Base-by-base conservation (phyloP, 1,140 invertebrate genomes). In the Plectus sambesii region DNA sequence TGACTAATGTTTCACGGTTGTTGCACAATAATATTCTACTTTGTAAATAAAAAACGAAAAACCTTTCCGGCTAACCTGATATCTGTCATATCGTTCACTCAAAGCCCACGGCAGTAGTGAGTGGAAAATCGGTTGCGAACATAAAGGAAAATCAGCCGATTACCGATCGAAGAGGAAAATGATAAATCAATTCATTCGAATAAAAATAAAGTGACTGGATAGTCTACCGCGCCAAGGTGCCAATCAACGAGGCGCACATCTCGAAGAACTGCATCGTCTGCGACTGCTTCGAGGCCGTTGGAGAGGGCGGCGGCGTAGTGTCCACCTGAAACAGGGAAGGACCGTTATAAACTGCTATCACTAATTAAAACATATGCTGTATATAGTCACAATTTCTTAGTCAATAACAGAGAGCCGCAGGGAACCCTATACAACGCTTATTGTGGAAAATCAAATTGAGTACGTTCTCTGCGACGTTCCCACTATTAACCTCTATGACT, bases 181-280 rank as follows among this genome's bases (percentile, higher is more conserved):
- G n/a, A n/a, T n/a, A n/a, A n/a, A n/a, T n/a, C n/a, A n/a, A n/a
- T n/a, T n/a, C n/a, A n/a, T n/a, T n/a, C n/a, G n/a, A n/a, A n/a
- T n/a, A 15, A 30, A 44, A 39, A 44, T 5, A 9, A 42, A 12
- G 5, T 5, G 5, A 30, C 22, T 5, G 5, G 47, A 50, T 20
- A 6, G 38, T 25, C 70, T 66, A 97, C 73, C 90, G 83, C 24
- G 93, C 92, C 41, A 99, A 75, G 63, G 97, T 89, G 41, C 90
- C 92, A 60, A 99, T 98, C 12, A 99, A 76, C 23, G 87, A 85
- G 20, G 93, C 89, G 72, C 93, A 98, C 88, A 98, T 96, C 76
- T 99, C 93, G 72, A 99, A 98, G 74, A 99, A 99, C 76, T 98
- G 92, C 85, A 98, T 93, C 2, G 90, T 96, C 70, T 96, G 88